Evolutionary conservation across 2,888 invertebrate species (phyloP), one percentile per base, ranked within the genome.

Genomic region (Rapana venosa): DNA sequence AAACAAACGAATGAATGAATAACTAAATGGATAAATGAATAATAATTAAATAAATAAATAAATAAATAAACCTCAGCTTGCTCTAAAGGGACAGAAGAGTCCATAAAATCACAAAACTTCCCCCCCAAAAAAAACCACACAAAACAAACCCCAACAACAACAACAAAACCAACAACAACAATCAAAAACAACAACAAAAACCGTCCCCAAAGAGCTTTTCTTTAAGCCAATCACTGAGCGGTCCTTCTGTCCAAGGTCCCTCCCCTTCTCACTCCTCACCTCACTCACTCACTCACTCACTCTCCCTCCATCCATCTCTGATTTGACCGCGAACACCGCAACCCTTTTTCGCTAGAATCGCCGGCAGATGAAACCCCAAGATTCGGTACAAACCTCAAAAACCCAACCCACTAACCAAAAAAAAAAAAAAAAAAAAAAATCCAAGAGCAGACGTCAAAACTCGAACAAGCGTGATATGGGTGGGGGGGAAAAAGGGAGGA

Each of bases 241-340:
- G 79, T 26, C 1, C 26, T 26, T 26, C 32, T 79, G 35, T 79
- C 79, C 30, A 74, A 74, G n/a, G 74, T 32, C 20, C 17, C 77
- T 32, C 77, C n/a, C 32, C 32, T 79, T 32, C 77, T 32, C n/a
- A 0, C 30, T 32, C 79, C 35, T 47, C 47, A 8, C 47, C 8
- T 2, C 47, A 47, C 77, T 32, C n/a, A 0, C 30, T 32, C 79
- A 15, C 8, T 2, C 47, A 47, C n/a, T n/a, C n/a, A n/a, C 26
- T 22, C 66, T 79, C 32, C 35, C 13, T 13, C 26, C 4, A 26
- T 20, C 1, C 26, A 26, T 47, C 15, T 83, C 47, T 83, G 81
- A 83, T 83, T 83, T 83, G 81, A 83, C 81, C 81, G 26, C 81
- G 36, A 83, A 47, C 81, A 83, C 36, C 81, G 5, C 81, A 83